phyloP scores from a whole-genome alignment of 1,140 invertebrate genomes.

The Ylistrum balloti region DNA sequence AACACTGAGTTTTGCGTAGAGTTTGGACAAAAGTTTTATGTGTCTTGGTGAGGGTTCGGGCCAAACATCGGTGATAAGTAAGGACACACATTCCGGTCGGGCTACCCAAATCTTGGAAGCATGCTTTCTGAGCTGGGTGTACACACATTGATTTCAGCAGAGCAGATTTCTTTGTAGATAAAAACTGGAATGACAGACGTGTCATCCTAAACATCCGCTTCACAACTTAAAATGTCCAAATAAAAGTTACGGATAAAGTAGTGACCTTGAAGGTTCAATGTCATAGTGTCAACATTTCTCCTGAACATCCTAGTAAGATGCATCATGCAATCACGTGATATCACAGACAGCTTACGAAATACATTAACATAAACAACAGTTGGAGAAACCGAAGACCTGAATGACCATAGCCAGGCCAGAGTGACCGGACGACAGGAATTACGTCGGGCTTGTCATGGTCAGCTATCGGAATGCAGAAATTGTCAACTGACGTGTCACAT shows the following conservation, averaged over 20 bases:
- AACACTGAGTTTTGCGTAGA: not conserved
- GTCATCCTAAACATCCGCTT: not conserved
- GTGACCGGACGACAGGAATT: not conserved
- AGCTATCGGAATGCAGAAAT: constrained; percentile 7
- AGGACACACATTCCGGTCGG: not conserved
- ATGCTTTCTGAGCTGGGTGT: constrained; percentile 31
- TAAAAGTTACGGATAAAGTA: not conserved
- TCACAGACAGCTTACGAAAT: not conserved
- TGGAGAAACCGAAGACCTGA: too few species aligned
- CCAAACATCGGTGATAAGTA: constrained; percentile 14
- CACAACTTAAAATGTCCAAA: too few species aligned
- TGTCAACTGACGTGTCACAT: not conserved
- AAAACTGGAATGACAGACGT: constrained; percentile 10
- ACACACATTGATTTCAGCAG: not conserved
- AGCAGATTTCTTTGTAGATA: not conserved
- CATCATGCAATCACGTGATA: too few species aligned
- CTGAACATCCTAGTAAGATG: too few species aligned
- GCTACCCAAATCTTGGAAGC: not conserved
- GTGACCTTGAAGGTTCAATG: not conserved
- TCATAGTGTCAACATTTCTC: not conserved
- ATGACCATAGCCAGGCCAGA: not conserved
- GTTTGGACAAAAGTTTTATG: not conserved
- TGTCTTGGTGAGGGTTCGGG: not conserved
- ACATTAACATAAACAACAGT: too few species aligned
- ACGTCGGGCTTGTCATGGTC: not conserved